Evolutionary conservation across 2,888 invertebrate species (phyloP).

Genomic region (Zygaena filipendulae): DNA sequence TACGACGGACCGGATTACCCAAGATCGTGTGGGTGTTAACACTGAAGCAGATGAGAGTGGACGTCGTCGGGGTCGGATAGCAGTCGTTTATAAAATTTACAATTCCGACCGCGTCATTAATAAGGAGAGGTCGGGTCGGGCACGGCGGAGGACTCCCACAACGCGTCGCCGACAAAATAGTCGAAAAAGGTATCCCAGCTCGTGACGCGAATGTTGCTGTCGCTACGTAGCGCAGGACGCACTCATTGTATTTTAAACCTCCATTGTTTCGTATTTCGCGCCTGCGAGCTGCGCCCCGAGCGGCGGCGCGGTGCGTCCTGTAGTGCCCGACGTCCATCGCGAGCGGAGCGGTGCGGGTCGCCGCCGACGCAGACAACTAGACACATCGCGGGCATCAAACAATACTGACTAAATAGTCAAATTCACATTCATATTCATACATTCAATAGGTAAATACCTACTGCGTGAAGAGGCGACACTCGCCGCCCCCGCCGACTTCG

Average conservation of each 20-base stretch:
- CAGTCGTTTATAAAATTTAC: conserved; percentile 29
- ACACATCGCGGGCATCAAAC: conserved; percentile 17
- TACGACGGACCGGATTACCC: conserved; percentile 13
- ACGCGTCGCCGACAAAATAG: conserved; percentile 43
- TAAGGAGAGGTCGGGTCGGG: conserved; percentile 47
- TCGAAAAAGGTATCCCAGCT: conserved; percentile 58
- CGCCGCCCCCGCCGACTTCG: no score
- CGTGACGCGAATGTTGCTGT: conserved; percentile 62
- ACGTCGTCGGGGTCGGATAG: conserved; percentile 8
- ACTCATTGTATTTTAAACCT: conserved; percentile 64
- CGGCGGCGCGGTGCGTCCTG: conserved; percentile 10
- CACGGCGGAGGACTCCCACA: conserved; percentile 32
- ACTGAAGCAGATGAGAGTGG: conserved; percentile 14
- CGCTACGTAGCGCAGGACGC: conserved; percentile 51
- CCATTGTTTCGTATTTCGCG: conserved; percentile 63
- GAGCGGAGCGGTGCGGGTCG: no score
- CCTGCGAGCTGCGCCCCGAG: conserved; percentile 32
- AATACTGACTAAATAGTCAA: conserved; percentile 2
- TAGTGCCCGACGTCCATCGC: not conserved
- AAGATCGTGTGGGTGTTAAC: conserved; percentile 20
- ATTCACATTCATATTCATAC: no score
- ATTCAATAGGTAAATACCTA: conserved; percentile 30
- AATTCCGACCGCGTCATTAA: conserved; percentile 59
- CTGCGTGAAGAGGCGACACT: conserved; percentile 10
- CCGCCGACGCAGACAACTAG: conserved; percentile 14